These are phyloP conservation scores for Pangasianodon hypophthalmus DNA, from an alignment of 2,113 vertebrate species.

Conservation along the genomic window DNA sequence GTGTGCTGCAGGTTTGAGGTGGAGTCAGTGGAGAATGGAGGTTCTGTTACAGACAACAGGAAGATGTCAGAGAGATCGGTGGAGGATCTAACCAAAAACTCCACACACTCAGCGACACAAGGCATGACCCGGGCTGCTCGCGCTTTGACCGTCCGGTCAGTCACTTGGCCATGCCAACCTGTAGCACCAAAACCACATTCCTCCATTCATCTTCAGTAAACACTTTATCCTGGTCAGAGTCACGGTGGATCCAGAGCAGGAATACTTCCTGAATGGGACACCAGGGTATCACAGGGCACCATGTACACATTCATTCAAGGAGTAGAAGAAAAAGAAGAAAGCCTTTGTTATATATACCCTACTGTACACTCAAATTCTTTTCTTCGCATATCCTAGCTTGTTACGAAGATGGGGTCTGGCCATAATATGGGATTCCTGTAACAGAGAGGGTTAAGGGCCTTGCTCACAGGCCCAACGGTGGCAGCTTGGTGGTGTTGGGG, in stretches of 20 bases:
- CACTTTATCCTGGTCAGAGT: not conserved
- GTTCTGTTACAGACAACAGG: slow-evolving; percentile 72
- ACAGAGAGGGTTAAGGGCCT: not conserved
- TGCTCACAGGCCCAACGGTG: not conserved
- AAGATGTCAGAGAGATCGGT: slow-evolving; percentile 81
- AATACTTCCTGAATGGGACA: not conserved
- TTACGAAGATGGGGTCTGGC: not conserved
- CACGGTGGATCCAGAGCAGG: not conserved
- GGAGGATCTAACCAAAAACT: slow-evolving; percentile 86
- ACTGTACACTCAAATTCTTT: not conserved
- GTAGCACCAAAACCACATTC: not conserved
- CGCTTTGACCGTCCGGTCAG: slow-evolving; percentile 84
- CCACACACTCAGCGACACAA: slow-evolving; percentile 67
- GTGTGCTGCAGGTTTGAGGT: slow-evolving; percentile 77
- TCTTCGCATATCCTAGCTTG: not conserved
- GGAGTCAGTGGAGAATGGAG: slow-evolving; percentile 83
- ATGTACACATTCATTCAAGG: no score
- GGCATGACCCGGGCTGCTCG: slow-evolving; percentile 77
- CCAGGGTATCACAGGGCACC: no score
- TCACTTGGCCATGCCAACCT: not conserved
- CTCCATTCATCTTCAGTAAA: not conserved
- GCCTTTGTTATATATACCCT: not conserved
- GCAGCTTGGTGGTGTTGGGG: not conserved
- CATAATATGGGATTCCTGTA: not conserved
- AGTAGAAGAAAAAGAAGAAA: not conserved